Base-by-base conservation (phyloP, 2,888 invertebrate species). In the Rhodophaea formosa region DNA sequence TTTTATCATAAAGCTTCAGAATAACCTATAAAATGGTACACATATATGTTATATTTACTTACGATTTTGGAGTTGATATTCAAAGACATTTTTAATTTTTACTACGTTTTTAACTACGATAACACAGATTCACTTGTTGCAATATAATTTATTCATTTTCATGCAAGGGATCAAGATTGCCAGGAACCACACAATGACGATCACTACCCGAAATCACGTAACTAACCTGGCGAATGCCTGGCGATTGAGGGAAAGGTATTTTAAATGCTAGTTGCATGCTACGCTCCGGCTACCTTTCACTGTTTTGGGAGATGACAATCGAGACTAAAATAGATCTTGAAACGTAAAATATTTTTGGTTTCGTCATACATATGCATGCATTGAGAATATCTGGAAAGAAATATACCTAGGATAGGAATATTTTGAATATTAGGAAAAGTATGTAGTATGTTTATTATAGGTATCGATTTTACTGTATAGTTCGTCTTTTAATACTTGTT, bases 41-140 rank as follows among this genome's bases (percentile, higher is more conserved):
- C n/a, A n/a, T n/a, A n/a, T 15, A 16, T 15, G 23, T 45, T 10
- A 14, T 57, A 35, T 14, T 49, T 69, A 80, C 81, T 80, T 70
- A 81, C 81, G 39, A 80, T 63, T 74, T 75, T 80, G 12, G 74
- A 65, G 61, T 73, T 72, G 32, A 71, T 61, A 49, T 65, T 64
- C 43, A 67, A 16, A 61, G 71, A 51, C 79, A 80, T 80, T 66
- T 65, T 70, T 58, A 51, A 8, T 39, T 42, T 17, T 52, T 46
- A 49, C 15, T 12, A 39, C 12, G 10, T 39, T n/a, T 12, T 10
- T 3, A 39, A 12, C 10, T 12, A 3, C 39, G 39, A n/a, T n/a
- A 39, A n/a, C 8, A 39, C 10, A 5, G 17, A 10, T 23, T 46
- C 46, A 44, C 23, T 23, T n/a, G 17, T 8, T 10, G 17, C 3